Base-by-base conservation (phyloP, 2,113 vertebrate genomes). In the Pterocles burchelli region DNA sequence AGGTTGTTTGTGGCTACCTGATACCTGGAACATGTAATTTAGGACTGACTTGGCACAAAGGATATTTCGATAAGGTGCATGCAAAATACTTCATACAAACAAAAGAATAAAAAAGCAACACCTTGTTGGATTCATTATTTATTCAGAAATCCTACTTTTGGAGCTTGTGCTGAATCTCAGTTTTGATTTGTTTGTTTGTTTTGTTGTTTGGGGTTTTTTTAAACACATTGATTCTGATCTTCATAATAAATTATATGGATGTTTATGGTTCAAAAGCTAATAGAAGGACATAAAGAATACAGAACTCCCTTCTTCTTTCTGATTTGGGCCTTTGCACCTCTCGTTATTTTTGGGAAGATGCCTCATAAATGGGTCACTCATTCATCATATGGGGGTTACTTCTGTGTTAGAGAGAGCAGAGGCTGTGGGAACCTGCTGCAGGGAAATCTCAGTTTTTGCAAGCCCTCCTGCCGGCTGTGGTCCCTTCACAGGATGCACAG, bases 131-230 rank as follows among this genome's bases (percentile, higher is more conserved):
- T 66, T 72, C 81, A 81, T 54, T 45, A 58, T 62, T 87, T 75
- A 62, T 43, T 81, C 7, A 21, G 51, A 89, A 90, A 46, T 45
- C 4, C 7, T 46, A 18, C 10, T 75, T 93, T 59, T 38, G 43
- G 48, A 90, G 4, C 13, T 72, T 72, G 22, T 90, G 22, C 8
- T 79, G 10, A 25, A 63, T 46, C 34, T 59, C 20, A 61, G 49
- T n/a, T 87, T 75, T 54, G 11, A 7, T 34, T 72, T 41, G 13
- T 15, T 66, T 65, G 4, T 45, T 74, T 61, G 19, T 3, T 4
- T 15, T 33, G 1, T 38, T 41, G 41, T 11, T 41, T 41, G 0
- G 8, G 0, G 8, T 45, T 63, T 45, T 78, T 68, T 17, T 7
- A 24, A 62, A 33, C 6, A 36, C 8, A 36, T 26, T 45, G 9